Evolutionary conservation across 2,888 invertebrate genomes (phyloP), one percentile per base, ranked within the genome.

Genomic region (Drosophila algonquin): DNA sequence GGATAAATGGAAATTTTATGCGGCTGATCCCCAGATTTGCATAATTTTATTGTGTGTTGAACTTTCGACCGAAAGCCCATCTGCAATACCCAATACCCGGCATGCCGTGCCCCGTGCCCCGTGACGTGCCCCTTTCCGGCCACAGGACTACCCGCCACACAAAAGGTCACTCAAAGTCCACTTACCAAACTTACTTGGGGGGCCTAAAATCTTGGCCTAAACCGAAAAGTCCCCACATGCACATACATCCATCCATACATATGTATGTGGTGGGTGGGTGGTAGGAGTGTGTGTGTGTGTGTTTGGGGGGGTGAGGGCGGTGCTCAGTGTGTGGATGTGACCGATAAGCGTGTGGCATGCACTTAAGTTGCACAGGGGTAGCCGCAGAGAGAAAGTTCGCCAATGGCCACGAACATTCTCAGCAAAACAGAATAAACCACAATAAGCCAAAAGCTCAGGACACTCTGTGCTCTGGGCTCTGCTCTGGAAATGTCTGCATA

Each of bases 81-180:
- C 59, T 51, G 63, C 51, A 50, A 50, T 57, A 48, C 62, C 32
- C 74, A 72, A 68, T 73, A 21, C 21, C 21, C 53, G 53, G 80
- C 72, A 72, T 70, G 75, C 68, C 70, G 50, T 56, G 55, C 64
- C 40, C 59, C 50, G 21, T 21, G 21, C 21, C 21, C 68, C 70
- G 50, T 70, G 75, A 65, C 70, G 50, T 56, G 55, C 64, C 40
- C 59, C 51, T 3, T 3, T 63, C 16, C 30, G 54, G 16, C 45
- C 21, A 27, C 48, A 53, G 32, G 68, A 44, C 40, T 58, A 46
- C 58, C 67, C 47, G 30, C 27, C 69, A 61, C 80, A 82, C 24
- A 79, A 87, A 88, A 83, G 83, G 83, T 83, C 83, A 83, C 79
- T 88, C 86, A 85, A 88, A 83, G 83, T 82, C 83, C 83, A 88